phyloP scores from a whole-genome alignment of 2,888 invertebrate species.

The Cheilosia soror region DNA sequence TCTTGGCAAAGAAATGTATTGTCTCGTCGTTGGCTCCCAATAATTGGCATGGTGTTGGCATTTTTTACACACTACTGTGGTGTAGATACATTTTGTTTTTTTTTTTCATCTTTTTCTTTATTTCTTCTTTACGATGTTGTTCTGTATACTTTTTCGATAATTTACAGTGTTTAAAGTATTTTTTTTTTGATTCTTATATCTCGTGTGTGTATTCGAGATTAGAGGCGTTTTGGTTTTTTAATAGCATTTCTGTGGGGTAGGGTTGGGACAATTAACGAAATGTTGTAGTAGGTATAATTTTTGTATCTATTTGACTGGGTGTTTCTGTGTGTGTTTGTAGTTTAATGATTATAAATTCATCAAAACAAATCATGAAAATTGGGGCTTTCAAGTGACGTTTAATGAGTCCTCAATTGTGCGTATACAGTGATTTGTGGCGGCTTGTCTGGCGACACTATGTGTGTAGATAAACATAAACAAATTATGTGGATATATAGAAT shows the following conservation, averaged over 20 bases:
- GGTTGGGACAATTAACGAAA: conserved; percentile 61
- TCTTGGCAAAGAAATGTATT: conserved; percentile 56
- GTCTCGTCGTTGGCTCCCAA: conserved; percentile 6
- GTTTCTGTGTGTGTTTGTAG: conserved; percentile 31
- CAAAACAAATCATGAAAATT: conserved; percentile 48
- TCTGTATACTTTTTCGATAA: conserved; percentile 28
- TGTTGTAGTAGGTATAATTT: conserved; percentile 7
- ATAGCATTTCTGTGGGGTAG: conserved; percentile 46
- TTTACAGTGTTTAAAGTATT: conserved; percentile 29
- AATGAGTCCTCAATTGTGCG: conserved; percentile 58
- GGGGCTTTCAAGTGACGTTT: conserved; percentile 59
- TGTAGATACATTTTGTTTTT: background rate
- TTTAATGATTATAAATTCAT: conserved; percentile 62
- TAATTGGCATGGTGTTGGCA: conserved; percentile 20
- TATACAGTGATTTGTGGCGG: conserved; percentile 39
- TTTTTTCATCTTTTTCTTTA: too few species aligned
- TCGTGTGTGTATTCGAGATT: conserved; percentile 24
- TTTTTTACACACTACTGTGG: conserved; percentile 38
- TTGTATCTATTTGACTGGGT: conserved; percentile 8
- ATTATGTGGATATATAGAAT: background rate
- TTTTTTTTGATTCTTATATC: conserved; percentile 1
- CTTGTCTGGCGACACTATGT: conserved; percentile 9
- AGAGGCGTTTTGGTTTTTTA: conserved; percentile 20
- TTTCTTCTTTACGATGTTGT: conserved; percentile 3
- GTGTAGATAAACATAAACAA: conserved; percentile 40